Evolutionary conservation across 1,140 invertebrate species (phyloP).

Genomic region (Lepidurus arcticus): DNA sequence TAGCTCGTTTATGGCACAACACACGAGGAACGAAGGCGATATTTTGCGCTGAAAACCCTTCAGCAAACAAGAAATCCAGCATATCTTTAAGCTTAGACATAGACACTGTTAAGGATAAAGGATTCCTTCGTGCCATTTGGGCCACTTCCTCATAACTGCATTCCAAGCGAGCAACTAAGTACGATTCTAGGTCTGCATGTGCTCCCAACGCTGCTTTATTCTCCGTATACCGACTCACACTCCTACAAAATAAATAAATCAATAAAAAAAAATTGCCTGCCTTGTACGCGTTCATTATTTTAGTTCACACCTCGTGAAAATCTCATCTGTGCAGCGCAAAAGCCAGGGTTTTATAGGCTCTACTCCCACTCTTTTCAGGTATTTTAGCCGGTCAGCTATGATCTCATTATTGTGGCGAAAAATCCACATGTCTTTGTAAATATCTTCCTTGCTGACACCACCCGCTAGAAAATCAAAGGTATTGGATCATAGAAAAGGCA

Average conservation of each 20-base stretch:
- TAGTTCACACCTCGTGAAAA: slow-evolving; percentile 29
- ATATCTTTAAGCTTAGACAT: slow-evolving; percentile 50
- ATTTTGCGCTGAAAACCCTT: slow-evolving; percentile 47
- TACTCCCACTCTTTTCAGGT: slow-evolving; percentile 45
- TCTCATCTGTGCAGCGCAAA: slow-evolving; percentile 46
- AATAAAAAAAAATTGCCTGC: background rate
- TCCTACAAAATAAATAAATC: slow-evolving; percentile 40
- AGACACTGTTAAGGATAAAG: slow-evolving; percentile 46
- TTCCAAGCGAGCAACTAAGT: slow-evolving; percentile 46
- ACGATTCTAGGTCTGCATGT: slow-evolving; percentile 45
- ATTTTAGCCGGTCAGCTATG: slow-evolving; percentile 44
- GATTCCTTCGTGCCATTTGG: slow-evolving; percentile 46
- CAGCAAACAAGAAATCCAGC: slow-evolving; percentile 48
- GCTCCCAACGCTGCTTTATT: slow-evolving; percentile 47
- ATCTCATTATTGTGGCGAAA: slow-evolving; percentile 46
- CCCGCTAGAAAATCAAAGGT: slow-evolving; percentile 37
- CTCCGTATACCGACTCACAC: slow-evolving; percentile 45
- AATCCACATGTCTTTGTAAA: slow-evolving; percentile 50
- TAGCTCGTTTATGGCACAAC: slow-evolving; percentile 49
- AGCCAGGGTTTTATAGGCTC: slow-evolving; percentile 53
- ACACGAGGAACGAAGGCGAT: slow-evolving; percentile 49
- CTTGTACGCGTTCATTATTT: background rate
- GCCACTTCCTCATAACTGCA: slow-evolving; percentile 44
- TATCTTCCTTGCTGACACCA: slow-evolving; percentile 45
- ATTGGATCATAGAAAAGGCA: background rate